These are phyloP conservation scores for Blastobasis lacticolella DNA, from an alignment of 2,888 invertebrate genomes.

Conservation along the genomic window DNA sequence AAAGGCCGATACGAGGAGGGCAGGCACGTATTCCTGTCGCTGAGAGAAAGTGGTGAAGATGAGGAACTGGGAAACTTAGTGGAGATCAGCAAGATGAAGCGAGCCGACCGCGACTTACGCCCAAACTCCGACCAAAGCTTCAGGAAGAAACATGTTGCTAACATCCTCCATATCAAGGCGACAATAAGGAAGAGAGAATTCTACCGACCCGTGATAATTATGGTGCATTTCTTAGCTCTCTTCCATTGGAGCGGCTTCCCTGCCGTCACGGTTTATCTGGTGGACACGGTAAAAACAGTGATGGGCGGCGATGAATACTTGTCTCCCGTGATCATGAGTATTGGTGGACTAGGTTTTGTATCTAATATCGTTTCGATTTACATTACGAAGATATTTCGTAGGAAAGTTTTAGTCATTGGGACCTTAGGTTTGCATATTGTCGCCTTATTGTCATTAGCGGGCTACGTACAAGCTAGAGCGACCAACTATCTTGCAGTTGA, in stretches of 20 bases:
- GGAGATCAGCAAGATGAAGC: slow-evolving; percentile 45
- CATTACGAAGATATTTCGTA: slow-evolving; percentile 62
- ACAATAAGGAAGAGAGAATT: slow-evolving; percentile 68
- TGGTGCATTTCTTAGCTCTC: slow-evolving; percentile 76
- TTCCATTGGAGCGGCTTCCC: slow-evolving; percentile 55
- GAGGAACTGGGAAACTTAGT: slow-evolving; percentile 67
- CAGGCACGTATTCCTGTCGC: slow-evolving; percentile 69
- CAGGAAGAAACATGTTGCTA: slow-evolving; percentile 30
- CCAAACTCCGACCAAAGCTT: slow-evolving; percentile 27
- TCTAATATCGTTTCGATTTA: slow-evolving; percentile 33
- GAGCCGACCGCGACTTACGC: slow-evolving; percentile 43
- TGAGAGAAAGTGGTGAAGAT: slow-evolving; percentile 62
- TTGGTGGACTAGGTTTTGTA: slow-evolving; percentile 36
- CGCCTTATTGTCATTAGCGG: slow-evolving; percentile 72
- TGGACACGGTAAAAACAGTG: slow-evolving; percentile 32
- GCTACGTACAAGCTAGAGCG: slow-evolving; percentile 51
- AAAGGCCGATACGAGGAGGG: slow-evolving; percentile 74
- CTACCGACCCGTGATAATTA: slow-evolving; percentile 73
- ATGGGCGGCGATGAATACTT: slow-evolving; percentile 32
- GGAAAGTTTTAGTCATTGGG: slow-evolving; percentile 74
- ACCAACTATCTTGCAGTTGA: slow-evolving; percentile 37
- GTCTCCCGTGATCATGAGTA: slow-evolving; percentile 29
- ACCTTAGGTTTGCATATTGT: slow-evolving; percentile 75
- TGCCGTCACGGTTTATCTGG: slow-evolving; percentile 35
- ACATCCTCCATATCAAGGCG: slow-evolving; percentile 33